These are phyloP conservation scores for Tapera naevia DNA, from an alignment of 2,797 vertebrate species.

Conservation along the genomic window DNA sequence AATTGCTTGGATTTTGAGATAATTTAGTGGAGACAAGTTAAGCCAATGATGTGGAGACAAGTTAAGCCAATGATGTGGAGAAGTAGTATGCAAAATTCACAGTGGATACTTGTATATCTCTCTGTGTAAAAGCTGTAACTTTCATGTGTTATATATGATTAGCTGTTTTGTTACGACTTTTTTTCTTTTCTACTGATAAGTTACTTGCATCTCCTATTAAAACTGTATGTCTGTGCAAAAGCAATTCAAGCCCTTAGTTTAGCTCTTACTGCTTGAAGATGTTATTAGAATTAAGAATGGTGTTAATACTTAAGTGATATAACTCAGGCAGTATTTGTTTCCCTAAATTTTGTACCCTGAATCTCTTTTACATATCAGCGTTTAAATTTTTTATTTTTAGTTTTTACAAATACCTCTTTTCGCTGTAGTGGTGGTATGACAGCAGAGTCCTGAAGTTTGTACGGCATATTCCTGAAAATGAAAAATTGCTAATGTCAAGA, in stretches of 20 bases:
- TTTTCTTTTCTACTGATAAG: neutral
- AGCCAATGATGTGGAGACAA: too few species aligned
- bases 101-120: too few species aligned
- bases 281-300: neutral
- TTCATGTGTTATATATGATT: neutral
- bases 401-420: neutral
- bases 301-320: neutral
- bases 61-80: too few species aligned
- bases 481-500: neutral
- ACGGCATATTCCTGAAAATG: neutral
- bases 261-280: neutral
- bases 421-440: neutral
- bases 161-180: neutral
- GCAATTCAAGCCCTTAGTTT: neutral
- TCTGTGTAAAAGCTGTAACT: too few species aligned
- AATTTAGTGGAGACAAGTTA: too few species aligned
- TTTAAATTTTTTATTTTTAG: neutral
- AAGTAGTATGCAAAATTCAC: too few species aligned
- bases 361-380: neutral
- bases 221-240: neutral
- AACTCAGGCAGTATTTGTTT: too few species aligned
- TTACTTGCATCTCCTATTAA: neutral
- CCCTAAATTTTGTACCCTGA: too few species aligned
- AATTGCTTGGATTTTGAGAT: too few species aligned
- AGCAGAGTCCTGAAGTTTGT: neutral